Percentiles rank a stretch among this genome's conserved stretches.
Conservation (phyloP, 2,797 vertebrate species). For the Coregonus sp. region DNA sequence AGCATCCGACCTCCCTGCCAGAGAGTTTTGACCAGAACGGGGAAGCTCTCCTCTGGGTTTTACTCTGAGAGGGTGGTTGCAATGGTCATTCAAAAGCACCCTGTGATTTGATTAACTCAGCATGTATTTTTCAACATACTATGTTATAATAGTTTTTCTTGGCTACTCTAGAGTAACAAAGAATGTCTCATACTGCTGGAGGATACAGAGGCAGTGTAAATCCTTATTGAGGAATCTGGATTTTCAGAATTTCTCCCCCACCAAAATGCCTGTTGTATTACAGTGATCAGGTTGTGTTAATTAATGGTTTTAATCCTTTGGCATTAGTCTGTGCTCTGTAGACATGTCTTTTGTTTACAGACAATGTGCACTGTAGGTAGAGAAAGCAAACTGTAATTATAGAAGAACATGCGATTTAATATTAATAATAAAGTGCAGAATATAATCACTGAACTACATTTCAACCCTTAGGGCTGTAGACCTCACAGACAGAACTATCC, state of each 20-base stretch:
- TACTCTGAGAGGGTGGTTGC: constrained; percentile 59
- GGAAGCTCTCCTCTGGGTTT: constrained; percentile 68
- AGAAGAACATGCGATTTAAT: constrained; percentile 9
- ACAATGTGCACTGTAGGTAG: constrained; percentile 19
- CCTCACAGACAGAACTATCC: too few species aligned
- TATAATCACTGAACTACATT: constrained; percentile 11
- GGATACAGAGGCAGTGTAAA: neutral
- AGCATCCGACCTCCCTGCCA: constrained; percentile 59
- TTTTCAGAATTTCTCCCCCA: neutral
- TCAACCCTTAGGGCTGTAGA: neutral
- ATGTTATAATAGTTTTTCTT: constrained; percentile 52
- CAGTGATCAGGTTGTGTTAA: neutral
- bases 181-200: neutral
- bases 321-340: constrained; percentile 19
- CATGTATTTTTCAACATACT: constrained; percentile 70
- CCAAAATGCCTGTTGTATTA: neutral
- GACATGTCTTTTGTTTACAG: constrained; percentile 7
- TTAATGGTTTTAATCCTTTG: neutral
- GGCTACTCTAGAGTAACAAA: constrained; percentile 51
- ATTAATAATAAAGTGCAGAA: constrained; percentile 33
- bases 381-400: constrained; percentile 32
- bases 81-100: constrained; percentile 72
- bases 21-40: constrained; percentile 42
- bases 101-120: constrained; percentile 68
- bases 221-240: neutral